Conservation (phyloP, 2,888 invertebrate genomes). For the Dryadula phaetusa region DNA sequence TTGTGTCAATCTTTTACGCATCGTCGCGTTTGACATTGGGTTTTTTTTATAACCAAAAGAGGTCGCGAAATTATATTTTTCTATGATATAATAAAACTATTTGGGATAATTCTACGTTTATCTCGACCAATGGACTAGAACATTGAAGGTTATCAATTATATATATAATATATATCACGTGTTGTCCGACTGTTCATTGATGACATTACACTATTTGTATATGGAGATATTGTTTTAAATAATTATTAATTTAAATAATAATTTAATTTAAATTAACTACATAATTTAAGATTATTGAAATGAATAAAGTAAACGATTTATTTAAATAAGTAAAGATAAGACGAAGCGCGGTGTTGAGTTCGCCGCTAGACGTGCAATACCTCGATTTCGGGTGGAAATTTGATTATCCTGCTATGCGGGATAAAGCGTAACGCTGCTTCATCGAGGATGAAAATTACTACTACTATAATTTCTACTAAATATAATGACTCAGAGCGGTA, state of each 20-base stretch:
- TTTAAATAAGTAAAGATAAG: too few relatives aligned
- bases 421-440: too few relatives aligned
- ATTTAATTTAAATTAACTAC: too few relatives aligned
- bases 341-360: too few relatives aligned
- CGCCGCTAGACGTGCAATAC: too few relatives aligned
- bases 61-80: slow-evolving; percentile 57
- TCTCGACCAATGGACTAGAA: slow-evolving; percentile 41
- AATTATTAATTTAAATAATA: not conserved
- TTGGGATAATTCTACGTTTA: slow-evolving; percentile 42
- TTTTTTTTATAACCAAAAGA: slow-evolving; percentile 69
- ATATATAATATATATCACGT: slow-evolving; percentile 9
- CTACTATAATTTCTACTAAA: too few relatives aligned
- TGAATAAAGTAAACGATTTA: too few relatives aligned
- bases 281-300: too few relatives aligned
- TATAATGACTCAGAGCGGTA: not conserved
- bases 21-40: slow-evolving; percentile 78
- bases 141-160: slow-evolving; percentile 40
- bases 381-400: too few relatives aligned
- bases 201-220: too few relatives aligned
- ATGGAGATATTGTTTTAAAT: not conserved
- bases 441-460: too few relatives aligned
- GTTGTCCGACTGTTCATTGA: slow-evolving; percentile 8
- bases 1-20: slow-evolving; percentile 79
- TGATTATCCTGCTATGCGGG: too few relatives aligned
- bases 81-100: slow-evolving; percentile 52